Percentiles rank a stretch among this genome's conserved stretches.
These are phyloP conservation scores for Lapara coniferarum DNA, from an alignment of 2,888 invertebrate genomes.

Conservation along the genomic window DNA sequence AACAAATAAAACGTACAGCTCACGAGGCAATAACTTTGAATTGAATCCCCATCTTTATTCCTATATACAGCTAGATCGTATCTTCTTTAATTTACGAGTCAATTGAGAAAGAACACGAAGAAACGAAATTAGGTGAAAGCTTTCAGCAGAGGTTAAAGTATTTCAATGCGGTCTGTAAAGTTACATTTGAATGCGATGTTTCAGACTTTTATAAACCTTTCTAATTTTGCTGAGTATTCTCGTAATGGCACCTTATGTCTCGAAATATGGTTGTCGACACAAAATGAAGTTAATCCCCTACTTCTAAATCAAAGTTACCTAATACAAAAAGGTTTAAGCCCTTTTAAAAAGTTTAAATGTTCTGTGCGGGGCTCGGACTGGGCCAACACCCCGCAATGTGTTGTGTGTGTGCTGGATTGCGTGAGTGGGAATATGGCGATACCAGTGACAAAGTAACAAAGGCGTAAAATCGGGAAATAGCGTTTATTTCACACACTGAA, in stretches of 20 bases:
- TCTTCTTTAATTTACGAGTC: conserved; percentile 24
- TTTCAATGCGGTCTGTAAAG: conserved; percentile 35
- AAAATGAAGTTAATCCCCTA: conserved; percentile 39
- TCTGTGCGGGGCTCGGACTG: too few relatives aligned
- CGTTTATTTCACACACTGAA: too few relatives aligned
- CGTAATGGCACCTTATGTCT: conserved; percentile 34
- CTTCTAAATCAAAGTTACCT: conserved; percentile 39
- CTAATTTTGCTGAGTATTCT: conserved; percentile 33
- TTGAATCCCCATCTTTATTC: conserved; percentile 19
- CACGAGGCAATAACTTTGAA: conserved; percentile 22
- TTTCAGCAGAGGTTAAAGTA: conserved; percentile 28
- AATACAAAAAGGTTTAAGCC: conserved; percentile 35
- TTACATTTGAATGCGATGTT: conserved; percentile 45
- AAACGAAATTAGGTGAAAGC: conserved; percentile 22
- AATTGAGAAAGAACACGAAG: conserved; percentile 23
- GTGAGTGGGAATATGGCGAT: too few relatives aligned
- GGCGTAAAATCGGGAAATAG: too few relatives aligned
- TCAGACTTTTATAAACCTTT: conserved; percentile 41
- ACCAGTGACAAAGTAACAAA: too few relatives aligned
- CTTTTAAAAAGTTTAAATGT: conserved; percentile 37
- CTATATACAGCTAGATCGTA: conserved; percentile 25
- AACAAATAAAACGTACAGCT: conserved; percentile 10
- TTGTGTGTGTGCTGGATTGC: too few relatives aligned
- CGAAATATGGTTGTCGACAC: conserved; percentile 31
- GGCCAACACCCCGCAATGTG: too few relatives aligned